Evolutionary conservation across 2,888 invertebrate genomes (phyloP), one percentile per base, ranked within the genome.

Genomic region (Ochropleura plecta): DNA sequence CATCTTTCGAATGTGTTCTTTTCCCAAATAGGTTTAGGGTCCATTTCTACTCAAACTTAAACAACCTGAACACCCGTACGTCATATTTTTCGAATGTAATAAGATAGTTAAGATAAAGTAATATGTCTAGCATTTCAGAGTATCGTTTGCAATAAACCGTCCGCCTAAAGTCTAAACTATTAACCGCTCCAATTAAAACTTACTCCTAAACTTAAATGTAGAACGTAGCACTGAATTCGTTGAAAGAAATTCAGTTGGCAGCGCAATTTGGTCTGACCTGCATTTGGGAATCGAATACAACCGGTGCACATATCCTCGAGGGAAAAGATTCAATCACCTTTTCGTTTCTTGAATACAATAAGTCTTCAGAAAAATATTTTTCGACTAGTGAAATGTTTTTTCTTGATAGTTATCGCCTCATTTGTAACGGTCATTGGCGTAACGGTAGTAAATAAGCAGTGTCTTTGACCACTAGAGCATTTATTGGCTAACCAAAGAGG

Each of bases 261-360:
- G 62, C 51, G 72, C 76, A 77, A 76, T 81, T 85, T 68, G 20
- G 71, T 20, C 48, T 85, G 85, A 85, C 85, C 85, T 83, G 86
- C 83, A 83, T 85, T 85, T 83, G 59, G 51, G 72, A 77, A 83
- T 83, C 75, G 76, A 88, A 88, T 88, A 76, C 83, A 84, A 85
- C 79, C 67, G 46, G 82, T 73, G 76, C 83, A 76, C 74, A 76
- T 76, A 79, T 81, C 78, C 77, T 66, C 68, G 67, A 69, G 81
- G 80, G 82, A 83, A 82, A 81, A 82, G 78, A 87, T 86, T 86
- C 82, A 79, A 86, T 86, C 84, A 81, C 48, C 66, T 82, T 64
- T 70, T 78, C 68, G 69, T 83, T 85, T 81, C 70, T 79, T 80
- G 72, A 74, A 78, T 76, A 80, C 70, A 70, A 63, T 30, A 40